Evolutionary conservation across 2,797 vertebrate genomes (phyloP).

Genomic region (Gallinago nigripennis): DNA sequence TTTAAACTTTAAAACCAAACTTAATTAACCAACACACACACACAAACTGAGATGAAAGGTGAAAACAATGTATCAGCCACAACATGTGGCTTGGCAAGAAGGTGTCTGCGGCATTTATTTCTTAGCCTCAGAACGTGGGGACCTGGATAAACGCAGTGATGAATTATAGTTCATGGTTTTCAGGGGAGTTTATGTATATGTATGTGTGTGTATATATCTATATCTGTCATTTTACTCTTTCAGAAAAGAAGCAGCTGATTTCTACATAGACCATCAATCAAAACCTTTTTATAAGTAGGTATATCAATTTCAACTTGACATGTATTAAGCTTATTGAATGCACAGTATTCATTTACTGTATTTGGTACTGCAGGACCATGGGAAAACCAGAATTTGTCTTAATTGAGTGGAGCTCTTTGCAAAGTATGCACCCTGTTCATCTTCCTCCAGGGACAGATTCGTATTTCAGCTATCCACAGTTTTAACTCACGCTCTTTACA

Average conservation of each 20-base stretch:
- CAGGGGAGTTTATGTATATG: accelerated
- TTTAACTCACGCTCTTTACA: neutral
- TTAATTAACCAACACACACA: neutral
- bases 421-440: neutral
- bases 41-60: neutral
- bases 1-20: neutral
- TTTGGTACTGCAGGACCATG: neutral
- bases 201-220: accelerated
- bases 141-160: neutral
- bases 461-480: neutral
- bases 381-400: neutral
- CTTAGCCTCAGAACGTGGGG: neutral
- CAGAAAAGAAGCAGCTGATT: conserved; percentile 90
- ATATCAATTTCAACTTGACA: neutral
- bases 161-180: neutral
- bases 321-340: neutral
- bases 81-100: neutral
- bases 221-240: conserved; percentile 67
- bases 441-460: neutral
- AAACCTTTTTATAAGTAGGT: conserved; percentile 92
- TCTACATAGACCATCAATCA: conserved; percentile 88
- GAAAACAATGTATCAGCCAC: neutral
- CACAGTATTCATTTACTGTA: neutral
- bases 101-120: neutral
- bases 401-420: neutral